Evolutionary conservation across 2,797 vertebrate species (phyloP).

Genomic region (Gymnopithys bicolor): DNA sequence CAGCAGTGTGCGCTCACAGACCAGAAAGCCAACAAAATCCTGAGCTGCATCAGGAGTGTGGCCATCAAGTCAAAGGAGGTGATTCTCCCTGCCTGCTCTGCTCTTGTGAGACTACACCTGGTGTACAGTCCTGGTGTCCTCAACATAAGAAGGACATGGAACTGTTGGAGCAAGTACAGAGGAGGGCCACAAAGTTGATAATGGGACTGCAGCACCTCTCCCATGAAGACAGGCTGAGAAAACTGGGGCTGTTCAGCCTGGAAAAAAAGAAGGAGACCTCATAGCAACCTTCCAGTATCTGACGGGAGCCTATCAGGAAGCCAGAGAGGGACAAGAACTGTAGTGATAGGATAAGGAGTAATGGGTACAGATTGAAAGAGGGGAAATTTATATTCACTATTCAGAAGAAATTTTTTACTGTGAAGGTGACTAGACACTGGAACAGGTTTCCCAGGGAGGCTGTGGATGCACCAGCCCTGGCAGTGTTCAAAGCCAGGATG

Average conservation of each 20-base stretch:
- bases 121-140: not conserved
- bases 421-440: not conserved
- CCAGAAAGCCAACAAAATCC: not conserved
- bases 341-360: not conserved
- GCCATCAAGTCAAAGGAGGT: not conserved
- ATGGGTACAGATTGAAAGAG: not conserved
- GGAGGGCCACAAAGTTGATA: not conserved
- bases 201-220: not conserved
- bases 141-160: not conserved
- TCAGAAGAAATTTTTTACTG: not conserved
- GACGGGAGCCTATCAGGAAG: not conserved
- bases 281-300: not conserved
- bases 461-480: not conserved
- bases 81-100: not conserved
- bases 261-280: not conserved
- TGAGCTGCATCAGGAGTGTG: not conserved
- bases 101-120: not conserved
- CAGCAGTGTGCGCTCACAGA: fast-evolving
- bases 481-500: not conserved
- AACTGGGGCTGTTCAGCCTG: not conserved
- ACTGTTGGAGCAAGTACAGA: not conserved
- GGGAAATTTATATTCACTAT: not conserved
- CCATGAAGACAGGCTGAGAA: not conserved
- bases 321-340: not conserved
- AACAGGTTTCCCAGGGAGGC: not conserved